Evolutionary conservation across 2,888 invertebrate species (phyloP), one percentile per base, ranked within the genome.

Genomic region (Parnassius apollo): DNA sequence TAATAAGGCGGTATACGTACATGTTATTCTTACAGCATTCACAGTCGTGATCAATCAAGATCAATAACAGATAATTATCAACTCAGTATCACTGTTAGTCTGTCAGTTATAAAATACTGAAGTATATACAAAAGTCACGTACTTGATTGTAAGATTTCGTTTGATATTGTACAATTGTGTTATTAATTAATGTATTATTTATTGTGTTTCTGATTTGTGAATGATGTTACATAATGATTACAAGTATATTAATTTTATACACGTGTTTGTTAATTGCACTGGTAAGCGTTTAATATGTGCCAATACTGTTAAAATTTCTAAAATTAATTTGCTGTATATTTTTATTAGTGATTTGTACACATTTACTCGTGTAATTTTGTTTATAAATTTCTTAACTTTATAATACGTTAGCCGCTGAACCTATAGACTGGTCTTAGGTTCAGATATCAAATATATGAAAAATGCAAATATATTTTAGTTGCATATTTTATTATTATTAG

Each of bases 91-190:
- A 49, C 42, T 44, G 42, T 48, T 61, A 48, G 12, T 46, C 18
- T 48, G n/a, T 62, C 52, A 50, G 54, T 66, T 52, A 57, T 59
- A 64, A 63, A 64, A 59, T 50, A 59, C 13, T 56, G 56, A 46
- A 45, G 57, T 56, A 63, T 71, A 71, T 70, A 66, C 64, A 68
- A 66, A 12, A 8, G 54, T 69, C 82, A 78, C 80, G 81, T 80
- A 82, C 66, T 78, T 56, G n/a, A 42, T 35, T 54, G 35, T 57
- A 63, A 65, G 65, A 60, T 65, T 70, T 69, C 60, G 59, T 57
- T 62, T 42, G 51, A 59, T 55, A 55, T 58, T 56, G 55, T 56
- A 46, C 52, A 48, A 66, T 68, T 65, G 54, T 18, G 52, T 64
- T 64, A 56, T 54, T 55, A 45, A 45, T 51, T 63, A 12, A 66